Conservation (phyloP, 2,113 vertebrate genomes). For the Oryzias curvinotus region DNA sequence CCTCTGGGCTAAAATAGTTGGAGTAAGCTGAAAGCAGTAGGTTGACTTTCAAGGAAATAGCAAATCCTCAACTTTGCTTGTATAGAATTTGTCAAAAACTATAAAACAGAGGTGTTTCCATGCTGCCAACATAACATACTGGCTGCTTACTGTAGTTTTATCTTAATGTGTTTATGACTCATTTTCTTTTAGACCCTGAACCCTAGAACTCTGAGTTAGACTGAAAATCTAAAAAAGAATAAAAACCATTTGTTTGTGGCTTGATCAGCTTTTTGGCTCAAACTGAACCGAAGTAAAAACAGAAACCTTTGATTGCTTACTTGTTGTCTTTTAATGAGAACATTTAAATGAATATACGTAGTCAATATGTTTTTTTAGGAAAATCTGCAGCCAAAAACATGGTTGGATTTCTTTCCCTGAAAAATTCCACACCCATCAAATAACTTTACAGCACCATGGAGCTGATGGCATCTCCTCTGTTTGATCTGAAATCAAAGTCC, state of each 20-base stretch:
- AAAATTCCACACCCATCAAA: constrained; percentile 22
- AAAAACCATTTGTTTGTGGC: no score
- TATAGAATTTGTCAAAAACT: neutral
- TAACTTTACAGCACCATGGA: neutral
- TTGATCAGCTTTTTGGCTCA: neutral
- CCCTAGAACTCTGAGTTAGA: no score
- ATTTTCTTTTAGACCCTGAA: constrained; percentile 3
- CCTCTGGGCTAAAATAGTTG: no score
- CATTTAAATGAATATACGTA: no score
- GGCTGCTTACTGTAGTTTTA: neutral
- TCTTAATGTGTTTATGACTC: constrained; percentile 23
- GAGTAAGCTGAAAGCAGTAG: no score
- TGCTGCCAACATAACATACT: neutral
- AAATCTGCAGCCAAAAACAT: neutral
- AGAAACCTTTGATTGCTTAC: no score
- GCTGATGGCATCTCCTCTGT: neutral
- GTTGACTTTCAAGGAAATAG: no score
- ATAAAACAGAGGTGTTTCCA: no score
- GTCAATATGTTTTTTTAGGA: no score
- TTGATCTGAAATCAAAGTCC: constrained; percentile 43
- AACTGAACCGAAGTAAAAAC: neutral
- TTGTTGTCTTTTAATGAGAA: no score
- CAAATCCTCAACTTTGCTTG: no score
- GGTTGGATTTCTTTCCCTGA: neutral
- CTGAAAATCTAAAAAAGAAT: no score